Base-by-base conservation (phyloP, 53 echinoderm and acorn worm genomes). In the Hippasteria phrygiana region DNA sequence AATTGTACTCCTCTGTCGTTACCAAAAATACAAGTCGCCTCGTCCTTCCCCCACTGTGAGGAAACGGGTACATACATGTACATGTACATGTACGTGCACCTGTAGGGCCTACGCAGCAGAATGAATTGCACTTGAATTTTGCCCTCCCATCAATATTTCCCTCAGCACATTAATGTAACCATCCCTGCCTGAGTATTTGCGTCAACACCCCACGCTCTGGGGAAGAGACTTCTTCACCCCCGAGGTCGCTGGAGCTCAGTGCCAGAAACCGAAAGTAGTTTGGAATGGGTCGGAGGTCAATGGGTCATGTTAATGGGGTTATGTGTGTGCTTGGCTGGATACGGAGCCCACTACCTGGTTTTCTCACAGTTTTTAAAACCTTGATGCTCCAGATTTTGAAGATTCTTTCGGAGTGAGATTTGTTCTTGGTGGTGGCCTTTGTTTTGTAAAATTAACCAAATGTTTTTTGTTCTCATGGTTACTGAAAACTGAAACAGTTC, bases 81-180 rank as follows among this genome's bases (percentile, higher is more conserved):
- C 51, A 11, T 3, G 4, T 54, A 54, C 54, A 10, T 17, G n/a
- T 59, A 22, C 7, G 20, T 59, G 0, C 8, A 26, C n/a, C 59
- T 59, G n/a, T n/a, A n/a, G n/a, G n/a, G n/a, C n/a, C n/a, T n/a
- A n/a, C n/a, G n/a, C n/a, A n/a, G n/a, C n/a, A 59, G 20, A n/a
- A 24, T 59, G 69, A 67, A 36, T 48, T 48, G 8, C 14, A 14
- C 69, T 17, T 33, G 14, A 11, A 35, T 56, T 35, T 4, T 1
- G 0, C 55, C 59, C 59, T 62, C n/a, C 39, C 79, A 79, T 39
- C 79, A 59, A 22, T 85, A 85, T 37, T 29, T 85, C 85, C 71
- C 51, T 85, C 70, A n/a, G 22, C 85, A 51, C 85, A 83, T 83
- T 83, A 48, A 24, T 45, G 46, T 83, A 83, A 67, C 83, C 32